These are phyloP conservation scores for Blastobasis adustella DNA, from an alignment of 2,888 invertebrate genomes.

Conservation along the genomic window DNA sequence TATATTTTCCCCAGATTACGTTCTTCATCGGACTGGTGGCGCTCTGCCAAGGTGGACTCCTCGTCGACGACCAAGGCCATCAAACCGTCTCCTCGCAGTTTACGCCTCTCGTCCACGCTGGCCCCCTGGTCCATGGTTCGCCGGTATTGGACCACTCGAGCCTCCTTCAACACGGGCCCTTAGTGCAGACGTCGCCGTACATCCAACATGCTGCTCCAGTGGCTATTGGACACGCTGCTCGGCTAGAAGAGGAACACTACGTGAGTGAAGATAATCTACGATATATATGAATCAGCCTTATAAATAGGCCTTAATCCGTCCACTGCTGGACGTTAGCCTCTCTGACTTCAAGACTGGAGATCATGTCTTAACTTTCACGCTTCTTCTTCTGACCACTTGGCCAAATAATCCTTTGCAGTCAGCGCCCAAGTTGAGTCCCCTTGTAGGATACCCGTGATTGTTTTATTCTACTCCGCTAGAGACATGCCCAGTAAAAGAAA, in stretches of 20 bases:
- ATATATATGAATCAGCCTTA: too few relatives aligned
- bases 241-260: slow-evolving; percentile 32
- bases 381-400: too few relatives aligned
- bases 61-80: slow-evolving; percentile 45
- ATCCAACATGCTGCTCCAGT: slow-evolving; percentile 33
- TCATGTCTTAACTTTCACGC: too few relatives aligned
- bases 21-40: slow-evolving; percentile 57
- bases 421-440: too few relatives aligned
- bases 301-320: too few relatives aligned
- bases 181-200: slow-evolving; percentile 24
- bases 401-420: too few relatives aligned
- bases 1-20: slow-evolving; percentile 43
- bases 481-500: too few relatives aligned
- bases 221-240: slow-evolving; percentile 30
- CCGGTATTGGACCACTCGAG: slow-evolving; percentile 15
- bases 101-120: slow-evolving; percentile 10
- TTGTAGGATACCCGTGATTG: too few relatives aligned
- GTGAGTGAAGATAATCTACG: slow-evolving; percentile 27
- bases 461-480: too few relatives aligned
- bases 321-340: too few relatives aligned
- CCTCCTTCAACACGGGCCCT: slow-evolving; percentile 6
- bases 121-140: slow-evolving; percentile 7
- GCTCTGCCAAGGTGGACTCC: slow-evolving; percentile 56
- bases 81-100: slow-evolving; percentile 54
- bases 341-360: too few relatives aligned